A percentile compares a stretch with the other conserved stretches of the same genome.
phyloP scores from a whole-genome alignment of 2,888 invertebrate species.

The Drosophila parthenogenetica region DNA sequence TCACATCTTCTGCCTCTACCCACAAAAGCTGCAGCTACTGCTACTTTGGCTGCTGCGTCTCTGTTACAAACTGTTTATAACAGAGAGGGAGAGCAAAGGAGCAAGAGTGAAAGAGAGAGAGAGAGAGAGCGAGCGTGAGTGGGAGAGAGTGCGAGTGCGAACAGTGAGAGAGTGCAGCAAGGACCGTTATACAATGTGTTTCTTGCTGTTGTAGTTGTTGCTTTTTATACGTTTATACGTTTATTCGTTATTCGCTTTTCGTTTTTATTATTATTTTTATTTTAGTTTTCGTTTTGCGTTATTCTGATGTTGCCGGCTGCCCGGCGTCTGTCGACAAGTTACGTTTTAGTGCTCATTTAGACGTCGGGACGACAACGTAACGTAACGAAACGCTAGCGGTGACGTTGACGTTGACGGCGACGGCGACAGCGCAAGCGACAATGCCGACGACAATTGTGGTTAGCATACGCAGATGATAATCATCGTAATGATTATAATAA shows the following conservation, averaged over 20 bases:
- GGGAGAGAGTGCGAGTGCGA: constrained; percentile 2
- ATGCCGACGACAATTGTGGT: constrained; percentile 56
- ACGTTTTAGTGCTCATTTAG: constrained; percentile 80
- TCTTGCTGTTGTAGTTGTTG: constrained; percentile 6
- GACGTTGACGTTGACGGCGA: constrained; percentile 15
- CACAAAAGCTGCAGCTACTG: constrained; percentile 25
- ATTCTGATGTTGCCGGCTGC: constrained; percentile 52
- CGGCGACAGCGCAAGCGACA: constrained; percentile 29
- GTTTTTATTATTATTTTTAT: constrained; percentile 16
- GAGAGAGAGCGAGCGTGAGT: constrained; percentile 15
- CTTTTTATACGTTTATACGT: constrained; percentile 13
- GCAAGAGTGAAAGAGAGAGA: constrained; percentile 7
- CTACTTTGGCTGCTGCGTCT: constrained; percentile 64
- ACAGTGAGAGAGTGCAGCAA: constrained; percentile 38
- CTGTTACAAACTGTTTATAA: constrained; percentile 62
- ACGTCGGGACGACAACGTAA: constrained; percentile 72
- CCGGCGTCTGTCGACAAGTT: constrained; percentile 61
- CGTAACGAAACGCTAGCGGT: constrained; percentile 43
- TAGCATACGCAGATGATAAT: constrained; percentile 45
- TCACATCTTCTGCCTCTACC: not conserved
- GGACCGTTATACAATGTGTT: constrained; percentile 38
- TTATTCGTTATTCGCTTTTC: constrained; percentile 7
- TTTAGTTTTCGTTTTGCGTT: not conserved
- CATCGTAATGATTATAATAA: constrained; percentile 1
- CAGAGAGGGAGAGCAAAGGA: constrained; percentile 26